Evolutionary conservation across 2,888 invertebrate species (phyloP), one percentile per base, ranked within the genome.

Genomic region (Chesias legatella): DNA sequence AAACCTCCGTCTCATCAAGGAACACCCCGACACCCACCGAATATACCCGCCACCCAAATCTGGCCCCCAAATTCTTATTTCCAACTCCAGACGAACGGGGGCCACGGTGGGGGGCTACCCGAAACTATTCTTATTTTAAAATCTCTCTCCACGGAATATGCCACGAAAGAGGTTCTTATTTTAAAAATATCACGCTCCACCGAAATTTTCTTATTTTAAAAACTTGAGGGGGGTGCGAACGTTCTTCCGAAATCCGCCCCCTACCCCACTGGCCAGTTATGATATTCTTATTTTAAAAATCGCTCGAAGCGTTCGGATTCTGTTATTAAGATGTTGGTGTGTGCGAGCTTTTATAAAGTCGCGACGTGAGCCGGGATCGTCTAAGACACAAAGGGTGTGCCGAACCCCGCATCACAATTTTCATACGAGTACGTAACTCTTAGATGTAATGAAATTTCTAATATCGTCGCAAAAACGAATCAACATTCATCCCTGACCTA

Each of bases 71-170:
- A 85, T 86, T 88, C 85, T 86, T 88, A 83, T 83, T 83, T 79
- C 83, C 78, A 81, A 79, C 86, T 80, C 86, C 85, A 86, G 86
- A 85, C 86, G 45, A 31, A 36, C 33, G 79, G 64, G 66, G 61
- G 66, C 48, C 52, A 43, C n/a, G n/a, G n/a, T n/a, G 60, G 68
- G 79, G 79, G 80, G 79, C 75, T 80, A 81, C 79, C 81, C 80
- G 76, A 85, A 88, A 88, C 86, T 88, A 86, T 86, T 86, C 85
- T 86, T 85, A 85, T 86, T 86, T 88, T 84, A 86, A 84, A 86
- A 86, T 83, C 83, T 82, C 79, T 82, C 85, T 82, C 85, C 77
- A 81, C 84, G 86, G 86, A 86, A 85, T 85, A 85, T 84, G 83
- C 81, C 82, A 79, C 85, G 83, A 82, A 80, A 82, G 84, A 84